These are phyloP conservation scores for Bedellia somnulentella DNA, from an alignment of 2,888 invertebrate species.

Conservation along the genomic window DNA sequence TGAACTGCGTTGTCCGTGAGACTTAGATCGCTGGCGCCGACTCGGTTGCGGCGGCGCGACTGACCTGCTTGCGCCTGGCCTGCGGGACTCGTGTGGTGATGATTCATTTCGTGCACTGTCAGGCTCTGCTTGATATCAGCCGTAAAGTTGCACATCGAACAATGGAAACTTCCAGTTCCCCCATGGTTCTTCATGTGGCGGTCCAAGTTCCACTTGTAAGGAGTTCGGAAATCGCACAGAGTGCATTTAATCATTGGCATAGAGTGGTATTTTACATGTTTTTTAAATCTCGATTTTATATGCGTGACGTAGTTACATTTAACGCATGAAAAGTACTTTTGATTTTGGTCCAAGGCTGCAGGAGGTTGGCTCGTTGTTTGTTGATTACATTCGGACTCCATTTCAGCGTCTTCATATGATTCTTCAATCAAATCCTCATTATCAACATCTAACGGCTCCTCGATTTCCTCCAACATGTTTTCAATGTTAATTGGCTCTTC, in stretches of 20 bases:
- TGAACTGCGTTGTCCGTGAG: constrained; percentile 21
- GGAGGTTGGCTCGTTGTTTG: constrained; percentile 76
- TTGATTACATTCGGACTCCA: constrained; percentile 65
- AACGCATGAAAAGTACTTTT: constrained; percentile 80
- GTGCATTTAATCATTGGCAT: constrained; percentile 95
- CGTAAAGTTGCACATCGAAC: constrained; percentile 86
- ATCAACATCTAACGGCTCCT: constrained; percentile 33
- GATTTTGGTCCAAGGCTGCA: constrained; percentile 74
- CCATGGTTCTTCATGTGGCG: constrained; percentile 91
- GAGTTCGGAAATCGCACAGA: constrained; percentile 90
- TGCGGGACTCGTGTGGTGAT: constrained; percentile 80
- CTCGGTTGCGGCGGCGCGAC: constrained; percentile 69
- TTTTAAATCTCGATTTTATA: constrained; percentile 85
- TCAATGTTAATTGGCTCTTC: constrained; percentile 29
- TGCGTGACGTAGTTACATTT: constrained; percentile 92
- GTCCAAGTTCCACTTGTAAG: constrained; percentile 91
- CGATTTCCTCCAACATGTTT: constrained; percentile 45
- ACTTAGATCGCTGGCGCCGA: constrained; percentile 70
- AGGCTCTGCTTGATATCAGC: constrained; percentile 90
- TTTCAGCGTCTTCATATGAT: constrained; percentile 58
- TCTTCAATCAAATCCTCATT: constrained; percentile 40
- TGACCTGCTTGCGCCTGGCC: constrained; percentile 66
- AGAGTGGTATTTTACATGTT: constrained; percentile 91
- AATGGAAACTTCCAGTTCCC: constrained; percentile 81
- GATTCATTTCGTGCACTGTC: constrained; percentile 90